Percentiles rank a stretch among this genome's conserved stretches.
Evolutionary conservation across 1,140 invertebrate genomes (phyloP).

Genomic region (Diorhabda sublineata): DNA sequence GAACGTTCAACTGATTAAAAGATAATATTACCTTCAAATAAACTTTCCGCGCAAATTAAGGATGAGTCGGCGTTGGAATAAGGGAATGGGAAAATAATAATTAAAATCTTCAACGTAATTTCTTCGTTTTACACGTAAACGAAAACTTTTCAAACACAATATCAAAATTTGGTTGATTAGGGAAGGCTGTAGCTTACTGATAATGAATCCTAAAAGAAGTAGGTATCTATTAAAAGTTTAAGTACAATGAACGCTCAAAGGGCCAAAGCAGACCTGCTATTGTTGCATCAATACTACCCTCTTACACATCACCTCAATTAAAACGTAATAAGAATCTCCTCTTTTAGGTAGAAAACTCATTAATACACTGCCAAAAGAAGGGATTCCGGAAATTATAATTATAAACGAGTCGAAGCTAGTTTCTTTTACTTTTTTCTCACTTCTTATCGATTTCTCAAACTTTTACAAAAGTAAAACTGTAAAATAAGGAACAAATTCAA

Average conservation of each 20-base stretch:
- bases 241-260: conserved; percentile 40
- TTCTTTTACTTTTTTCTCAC: neutral
- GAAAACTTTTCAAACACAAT: conserved; percentile 36
- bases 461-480: no score
- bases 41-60: neutral
- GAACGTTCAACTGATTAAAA: neutral
- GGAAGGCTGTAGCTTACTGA: conserved; percentile 39
- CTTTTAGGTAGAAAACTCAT: conserved; percentile 43
- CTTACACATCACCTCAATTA: conserved; percentile 46
- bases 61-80: neutral
- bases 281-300: conserved; percentile 41
- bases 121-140: conserved; percentile 34
- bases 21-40: neutral
- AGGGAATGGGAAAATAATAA: conserved; percentile 29
- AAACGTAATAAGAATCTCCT: conserved; percentile 46
- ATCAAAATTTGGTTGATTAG: conserved; percentile 45
- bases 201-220: conserved; percentile 46
- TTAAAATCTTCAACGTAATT: conserved; percentile 32
- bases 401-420: conserved; percentile 20
- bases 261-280: conserved; percentile 23
- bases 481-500: no score
- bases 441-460: no score
- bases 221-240: conserved; percentile 46
- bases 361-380: conserved; percentile 41
- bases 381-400: conserved; percentile 36